Base-by-base conservation (phyloP, 2,888 invertebrate species). In the Gryllus longicercus region DNA sequence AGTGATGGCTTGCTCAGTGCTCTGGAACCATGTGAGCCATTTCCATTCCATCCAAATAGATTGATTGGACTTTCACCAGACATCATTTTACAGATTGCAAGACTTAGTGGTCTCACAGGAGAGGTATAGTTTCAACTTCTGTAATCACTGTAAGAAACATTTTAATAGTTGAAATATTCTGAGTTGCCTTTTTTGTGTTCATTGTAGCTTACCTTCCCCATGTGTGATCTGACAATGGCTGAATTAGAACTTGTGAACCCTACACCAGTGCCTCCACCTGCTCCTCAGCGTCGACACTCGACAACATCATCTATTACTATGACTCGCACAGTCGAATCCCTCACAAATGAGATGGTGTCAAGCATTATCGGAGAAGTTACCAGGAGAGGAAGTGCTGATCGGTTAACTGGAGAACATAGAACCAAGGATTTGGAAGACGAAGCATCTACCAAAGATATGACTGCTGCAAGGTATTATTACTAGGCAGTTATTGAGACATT, bases 351-450 rank as follows among this genome's bases (percentile, higher is more conserved):
- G 84, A 87, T 90, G 85, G 89, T 90, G 8, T 87, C 88, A 2
- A 88, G 86, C 82, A 90, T 90, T 25, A 87, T 90, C 84, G 89
- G 88, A 5, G 89, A 89, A 84, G 88, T 89, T n/a, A 89, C 88
- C 25, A 85, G 87, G 74, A 84, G 88, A 25, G 87, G 86, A 80
- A 85, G 86, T 0, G 50, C 79, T 38, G 83, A 80, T 75, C 50
- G 75, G 63, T 75, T 80, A 11, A 16, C 38, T 38, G 77, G 51
- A 16, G 77, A 76, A 38, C 77, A 74, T 10, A 75, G 77, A 2
- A 16, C 50, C 3, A 79, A 78, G 74, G 76, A 78, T 25, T 75
- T 21, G 77, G 78, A 79, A 75, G 63, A 25, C 8, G 63, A 23
- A 23, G n/a, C 21, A 74, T 21, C 78, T 25, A 76, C 23, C 76